Evolutionary conservation across 2,113 vertebrate genomes (phyloP), one percentile per base, ranked within the genome.

Genomic region (Emydura subglobosa): DNA sequence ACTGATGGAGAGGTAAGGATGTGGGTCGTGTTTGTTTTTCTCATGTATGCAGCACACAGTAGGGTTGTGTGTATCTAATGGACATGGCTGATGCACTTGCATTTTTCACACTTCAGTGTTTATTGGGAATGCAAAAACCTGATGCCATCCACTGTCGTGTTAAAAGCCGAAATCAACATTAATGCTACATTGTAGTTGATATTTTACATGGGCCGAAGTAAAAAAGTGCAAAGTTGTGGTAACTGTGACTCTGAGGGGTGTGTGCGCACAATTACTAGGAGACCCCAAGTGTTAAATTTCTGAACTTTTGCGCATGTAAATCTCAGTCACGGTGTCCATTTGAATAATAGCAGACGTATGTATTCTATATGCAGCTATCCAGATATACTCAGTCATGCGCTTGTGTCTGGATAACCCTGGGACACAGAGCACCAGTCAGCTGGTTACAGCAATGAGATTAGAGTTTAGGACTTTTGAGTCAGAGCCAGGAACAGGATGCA

Each of bases 1-100:
- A 97, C 98, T 3, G 99, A 99, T 42, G 99, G 99, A 90, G 99
- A 99, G 99, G 99, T 99, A 98, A 99, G 98, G 21, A 29, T 6
- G 54, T 34, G 55, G 21, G 29, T 47, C 9, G 49, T 44, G 7
- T 85, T 51, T 83, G 17, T 54, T 14, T 0, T 1, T 10, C 2
- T 7, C 12, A 0, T 50, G 13, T 12, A 5, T n/a, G 2, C 79
- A 59, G 31, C 19, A 21, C 54, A 59, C 13, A 5, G 39, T 76
- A 5, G 2, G 10, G 12, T 21, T 42, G 3, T 57, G n/a, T 47
- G 65, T 12, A 0, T 6, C 44, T 79, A 27, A 72, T 22, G 65
- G 65, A 4, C 65, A 74, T 39, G 4, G 4, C 0, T 7, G 0
- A 19, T 12, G 24, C 42, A 53, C 10, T 72, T 31, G 51, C 47